A percentile compares a stretch with the other conserved stretches of the same genome.
Conservation (phyloP, 2,888 invertebrate genomes). For the Euplagia quadripunctaria region DNA sequence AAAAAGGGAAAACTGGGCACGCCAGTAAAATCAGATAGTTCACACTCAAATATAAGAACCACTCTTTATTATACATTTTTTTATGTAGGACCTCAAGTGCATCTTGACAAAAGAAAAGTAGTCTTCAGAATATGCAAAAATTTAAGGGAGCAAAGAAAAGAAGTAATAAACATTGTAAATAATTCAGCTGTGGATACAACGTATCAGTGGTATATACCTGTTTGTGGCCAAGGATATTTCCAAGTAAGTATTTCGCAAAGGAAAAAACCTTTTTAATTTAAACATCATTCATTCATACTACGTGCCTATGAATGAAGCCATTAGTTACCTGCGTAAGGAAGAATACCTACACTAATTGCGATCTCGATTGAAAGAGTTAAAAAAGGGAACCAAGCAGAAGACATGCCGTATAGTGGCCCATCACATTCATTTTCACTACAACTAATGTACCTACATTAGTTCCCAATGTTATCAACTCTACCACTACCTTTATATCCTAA, state of each 20-base stretch:
- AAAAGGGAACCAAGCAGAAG: too few relatives aligned
- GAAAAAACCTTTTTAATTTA: neutral
- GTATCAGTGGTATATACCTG: constrained; percentile 81
- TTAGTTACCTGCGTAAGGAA: too few relatives aligned
- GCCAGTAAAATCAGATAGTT: neutral
- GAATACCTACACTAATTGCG: too few relatives aligned
- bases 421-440: too few relatives aligned
- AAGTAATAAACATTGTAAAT: constrained; percentile 71
- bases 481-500: too few relatives aligned
- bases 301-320: neutral
- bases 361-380: too few relatives aligned
- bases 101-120: constrained; percentile 67
- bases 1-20: too few relatives aligned
- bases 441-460: too few relatives aligned
- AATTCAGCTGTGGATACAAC: constrained; percentile 75
- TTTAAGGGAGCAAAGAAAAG: constrained; percentile 69
- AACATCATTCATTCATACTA: neutral
- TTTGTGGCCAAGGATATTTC: constrained; percentile 75
- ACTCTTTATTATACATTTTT: neutral
- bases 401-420: too few relatives aligned
- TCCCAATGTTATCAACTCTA: too few relatives aligned
- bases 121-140: constrained; percentile 74
- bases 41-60: neutral
- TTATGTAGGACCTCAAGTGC: constrained; percentile 73
- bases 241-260: constrained; percentile 62